Base-by-base conservation (phyloP, 2,888 invertebrate genomes). In the Melanostoma scalare region DNA sequence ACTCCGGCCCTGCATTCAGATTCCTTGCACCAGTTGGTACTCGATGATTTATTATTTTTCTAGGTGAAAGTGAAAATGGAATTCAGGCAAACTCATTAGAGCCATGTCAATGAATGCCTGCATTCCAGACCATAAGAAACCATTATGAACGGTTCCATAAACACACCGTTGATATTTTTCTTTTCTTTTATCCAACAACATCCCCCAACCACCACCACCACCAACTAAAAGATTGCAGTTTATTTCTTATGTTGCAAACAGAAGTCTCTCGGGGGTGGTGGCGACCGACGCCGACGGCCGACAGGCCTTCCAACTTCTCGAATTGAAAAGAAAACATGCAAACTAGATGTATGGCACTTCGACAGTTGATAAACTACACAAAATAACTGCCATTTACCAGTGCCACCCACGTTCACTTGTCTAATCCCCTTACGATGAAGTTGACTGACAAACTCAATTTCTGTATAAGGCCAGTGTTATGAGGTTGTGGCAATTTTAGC, bases 401-500 rank as follows among this genome's bases (percentile, higher is more conserved):
- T 30, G 20, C 52, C 77, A 63, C 77, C 72, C 50, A 73, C 72
- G 50, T 36, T 60, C 53, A 38, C 72, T 74, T 33, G 38, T 44
- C 55, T 78, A 74, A 78, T 71, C 65, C 78, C 58, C 55, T 71
- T 71, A 74, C 55, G 33, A 40, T 65, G 69, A 74, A 84, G 74
- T 74, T 84, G 74, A 78, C 84, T 78, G 78, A 71, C 78, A 84
- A 79, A 78, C 74, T 79, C 74, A 40, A 53, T 79, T 78, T 60
- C 48, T 60, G 20, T 20, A 33, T 63, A 75, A 84, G 84, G 78
- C 78, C 84, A 84, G 74, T 84, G 84, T 84, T 84, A 79, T 84
- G 78, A 78, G 84, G 78, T 77, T 76, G 73, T 35, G 44, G 76
- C 67, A 40, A 61, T 60, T 86, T 61, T 56, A 73, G 67, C 42